Base-by-base conservation (phyloP, 2,888 invertebrate species). In the Matsumyia berberina region DNA sequence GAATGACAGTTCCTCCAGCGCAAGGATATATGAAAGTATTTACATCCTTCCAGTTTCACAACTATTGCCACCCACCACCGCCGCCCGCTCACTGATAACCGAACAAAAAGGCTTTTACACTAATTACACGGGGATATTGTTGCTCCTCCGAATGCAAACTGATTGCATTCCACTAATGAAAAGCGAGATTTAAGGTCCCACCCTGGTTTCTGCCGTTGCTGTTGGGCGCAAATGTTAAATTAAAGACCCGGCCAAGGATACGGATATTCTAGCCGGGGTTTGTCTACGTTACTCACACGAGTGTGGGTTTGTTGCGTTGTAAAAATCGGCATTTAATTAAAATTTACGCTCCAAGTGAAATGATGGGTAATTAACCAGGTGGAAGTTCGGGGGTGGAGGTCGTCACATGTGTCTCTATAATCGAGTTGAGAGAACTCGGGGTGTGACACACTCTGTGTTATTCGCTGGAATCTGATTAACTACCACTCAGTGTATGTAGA, bases 101-200 rank as follows among this genome's bases (percentile, higher is more conserved):
- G 15, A 74, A 37, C 62, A 73, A 82, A 76, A 77, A 77, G 58
- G 51, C 82, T 82, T 77, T 82, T 72, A 82, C 82, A 82, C 77
- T 82, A 82, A 82, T 82, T 82, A 77, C 82, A 82, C 58, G 70
- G 70, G 39, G 66, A 44, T 72, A 72, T 72, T 82, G 77, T 72
- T 72, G 81, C 42, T 57, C 37, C 37, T 57, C 39, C 57, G 57
- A 74, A 81, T 80, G 76, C 64, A 81, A 67, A 64, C 76, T 70
- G 76, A 81, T 81, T 81, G 81, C 76, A 81, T 81, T 76, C 69
- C 76, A 57, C 42, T 81, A 76, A 81, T 76, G 81, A 76, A 81
- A 81, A 70, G 58, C 44, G 62, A 81, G 37, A 76, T 80, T 80
- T 74, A 74, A 62, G 35, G 73, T 55, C 58, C 5, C 9, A 15